A percentile compares a stretch with the other conserved stretches of the same genome.
phyloP scores from a whole-genome alignment of 2,113 vertebrate species.

The Hystrix cristata region DNA sequence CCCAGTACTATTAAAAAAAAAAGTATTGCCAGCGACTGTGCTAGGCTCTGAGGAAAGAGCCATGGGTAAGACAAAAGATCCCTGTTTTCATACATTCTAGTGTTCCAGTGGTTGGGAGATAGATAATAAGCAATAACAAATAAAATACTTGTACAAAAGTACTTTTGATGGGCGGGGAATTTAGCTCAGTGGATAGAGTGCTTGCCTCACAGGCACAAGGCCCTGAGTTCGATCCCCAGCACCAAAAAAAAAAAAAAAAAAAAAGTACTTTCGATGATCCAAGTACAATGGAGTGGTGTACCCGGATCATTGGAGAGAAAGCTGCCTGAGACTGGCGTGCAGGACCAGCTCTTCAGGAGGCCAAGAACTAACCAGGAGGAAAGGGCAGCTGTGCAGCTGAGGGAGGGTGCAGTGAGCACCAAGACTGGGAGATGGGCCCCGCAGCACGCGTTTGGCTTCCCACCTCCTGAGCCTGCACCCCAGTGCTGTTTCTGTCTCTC shows the following conservation, averaged over 20 bases:
- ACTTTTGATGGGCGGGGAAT: too few species aligned
- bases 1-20: not conserved
- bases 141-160: not conserved
- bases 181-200: too few species aligned
- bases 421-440: not conserved
- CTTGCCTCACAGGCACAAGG: too few species aligned
- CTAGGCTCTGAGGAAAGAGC: not conserved
- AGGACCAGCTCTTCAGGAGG: not conserved
- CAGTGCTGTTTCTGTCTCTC: slow-evolving; percentile 29
- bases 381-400: not conserved
- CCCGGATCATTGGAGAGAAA: not conserved
- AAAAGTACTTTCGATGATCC: not conserved
- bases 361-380: not conserved
- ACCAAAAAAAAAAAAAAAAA: too few species aligned
- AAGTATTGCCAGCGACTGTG: not conserved
- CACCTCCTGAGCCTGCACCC: not conserved
- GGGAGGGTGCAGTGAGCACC: rapidly evolving
- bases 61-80: not conserved
- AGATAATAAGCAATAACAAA: slow-evolving; percentile 36
- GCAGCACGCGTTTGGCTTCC: not conserved
- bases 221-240: too few species aligned
- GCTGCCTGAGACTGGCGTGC: not conserved
- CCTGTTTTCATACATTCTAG: not conserved
- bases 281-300: not conserved
- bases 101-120: not conserved